Base-by-base conservation (phyloP, 2,888 invertebrate genomes). In the Ctenicera cuprea region DNA sequence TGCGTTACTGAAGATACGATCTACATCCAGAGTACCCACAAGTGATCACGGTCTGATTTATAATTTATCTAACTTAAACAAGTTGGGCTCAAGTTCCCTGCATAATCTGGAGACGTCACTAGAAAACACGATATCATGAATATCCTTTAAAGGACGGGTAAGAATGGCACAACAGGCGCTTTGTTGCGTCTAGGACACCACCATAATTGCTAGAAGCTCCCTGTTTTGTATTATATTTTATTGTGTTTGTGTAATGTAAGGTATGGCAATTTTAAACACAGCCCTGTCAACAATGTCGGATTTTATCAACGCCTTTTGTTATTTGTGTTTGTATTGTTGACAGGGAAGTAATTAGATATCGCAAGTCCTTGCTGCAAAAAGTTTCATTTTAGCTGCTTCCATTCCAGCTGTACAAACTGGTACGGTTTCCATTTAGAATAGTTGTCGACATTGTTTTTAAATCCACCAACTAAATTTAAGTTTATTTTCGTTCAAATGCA, bases 31-130 rank as follows among this genome's bases (percentile, higher is more conserved):
- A 75, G 66, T 64, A 72, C 72, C 68, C 75, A 70, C 65, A 70
- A 75, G 62, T 75, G 72, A 75, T 76, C 76, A 71, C 76, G 74
- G 61, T 50, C 71, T 71, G 76, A 74, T 74, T 74, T 74, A 74
- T 76, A 74, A 76, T 74, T 74, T 74, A 76, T 72, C 71, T n/a
- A 74, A 69, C 71, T 71, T 72, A 76, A 76, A 76, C 74, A 76
- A 76, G 73, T 75, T 71, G 50, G 62, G 61, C 61, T 54, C 63
- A 64, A 75, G 75, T 76, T 76, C 61, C 62, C 61, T 59, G 68
- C 70, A 68, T 54, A 74, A 74, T 71, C 74, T 62, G 33, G 63
- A 61, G 48, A 62, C 65, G 72, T 64, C 76, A 69, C 65, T 50
- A 62, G 61, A 48, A 66, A 68, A 68, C 76, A 76, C 73, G 76